These are phyloP conservation scores for Bombus consobrinus DNA, from an alignment of 1,140 invertebrate species.

Conservation along the genomic window DNA sequence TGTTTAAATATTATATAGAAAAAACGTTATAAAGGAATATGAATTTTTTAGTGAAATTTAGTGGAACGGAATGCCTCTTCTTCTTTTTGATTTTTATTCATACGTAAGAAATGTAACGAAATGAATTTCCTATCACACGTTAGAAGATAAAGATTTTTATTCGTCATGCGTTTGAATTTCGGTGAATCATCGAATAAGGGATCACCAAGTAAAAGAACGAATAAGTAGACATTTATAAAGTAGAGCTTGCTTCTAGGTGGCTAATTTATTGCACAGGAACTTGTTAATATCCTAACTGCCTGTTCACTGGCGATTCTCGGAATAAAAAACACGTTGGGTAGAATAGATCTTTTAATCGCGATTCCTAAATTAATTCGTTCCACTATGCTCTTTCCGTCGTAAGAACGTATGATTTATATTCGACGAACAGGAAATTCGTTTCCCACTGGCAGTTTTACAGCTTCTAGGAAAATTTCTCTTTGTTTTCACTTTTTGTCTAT, in stretches of 20 bases:
- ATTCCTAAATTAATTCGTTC: slow-evolving; percentile 6
- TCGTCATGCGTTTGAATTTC: background rate
- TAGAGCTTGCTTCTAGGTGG: background rate
- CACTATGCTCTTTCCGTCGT: background rate
- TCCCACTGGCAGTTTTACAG: background rate
- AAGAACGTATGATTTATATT: background rate
- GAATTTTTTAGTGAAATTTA: no score
- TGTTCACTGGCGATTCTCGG: background rate
- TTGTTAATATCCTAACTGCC: background rate
- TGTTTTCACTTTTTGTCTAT: background rate
- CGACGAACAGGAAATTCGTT: background rate
- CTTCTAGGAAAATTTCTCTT: background rate
- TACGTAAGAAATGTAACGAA: background rate
- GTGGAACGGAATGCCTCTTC: background rate
- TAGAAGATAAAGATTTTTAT: background rate
- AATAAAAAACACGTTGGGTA: background rate
- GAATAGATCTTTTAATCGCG: slow-evolving; percentile 10
- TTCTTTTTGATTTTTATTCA: background rate
- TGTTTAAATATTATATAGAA: no score
- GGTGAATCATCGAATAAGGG: no score
- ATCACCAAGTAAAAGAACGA: background rate
- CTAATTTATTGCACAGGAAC: background rate
- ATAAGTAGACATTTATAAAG: background rate
- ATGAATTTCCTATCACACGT: background rate
- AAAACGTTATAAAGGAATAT: no score